Evolutionary conservation across 2,888 invertebrate species (phyloP).

Genomic region (Trissolcus brochymenae): DNA sequence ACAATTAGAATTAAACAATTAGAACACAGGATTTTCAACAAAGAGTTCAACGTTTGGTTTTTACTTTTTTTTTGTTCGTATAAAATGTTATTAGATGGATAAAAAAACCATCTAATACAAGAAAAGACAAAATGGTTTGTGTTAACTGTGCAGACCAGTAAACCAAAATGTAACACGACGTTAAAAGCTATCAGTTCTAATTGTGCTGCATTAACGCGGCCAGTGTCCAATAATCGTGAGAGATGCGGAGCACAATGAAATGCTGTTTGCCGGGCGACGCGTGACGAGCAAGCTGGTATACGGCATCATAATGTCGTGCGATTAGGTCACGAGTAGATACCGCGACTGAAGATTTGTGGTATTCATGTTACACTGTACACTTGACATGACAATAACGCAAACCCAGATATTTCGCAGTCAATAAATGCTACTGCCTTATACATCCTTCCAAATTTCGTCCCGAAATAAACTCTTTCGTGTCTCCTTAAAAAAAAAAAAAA

Average conservation of each 20-base stretch:
- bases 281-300: slow-evolving; percentile 51
- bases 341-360: slow-evolving; percentile 48
- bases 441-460: slow-evolving; percentile 26
- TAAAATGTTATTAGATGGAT: no score
- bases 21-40: no score
- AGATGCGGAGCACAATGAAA: slow-evolving; percentile 48
- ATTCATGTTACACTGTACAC: slow-evolving; percentile 39
- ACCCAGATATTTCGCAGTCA: slow-evolving; percentile 39
- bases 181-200: slow-evolving; percentile 52
- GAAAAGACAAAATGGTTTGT: background rate
- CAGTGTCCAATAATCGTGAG: slow-evolving; percentile 51
- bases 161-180: slow-evolving; percentile 2
- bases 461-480: background rate
- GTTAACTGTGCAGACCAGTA: background rate
- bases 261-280: slow-evolving; percentile 38
- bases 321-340: slow-evolving; percentile 55
- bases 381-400: slow-evolving; percentile 50
- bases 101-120: no score
- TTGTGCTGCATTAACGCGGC: slow-evolving; percentile 45
- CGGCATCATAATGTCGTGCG: slow-evolving; percentile 49
- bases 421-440: slow-evolving; percentile 22
- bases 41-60: no score
- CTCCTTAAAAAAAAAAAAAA: background rate
- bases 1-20: no score
- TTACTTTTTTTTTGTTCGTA: no score